Base-by-base conservation (phyloP, 2,888 invertebrate genomes). In the Esperia sulphurella region DNA sequence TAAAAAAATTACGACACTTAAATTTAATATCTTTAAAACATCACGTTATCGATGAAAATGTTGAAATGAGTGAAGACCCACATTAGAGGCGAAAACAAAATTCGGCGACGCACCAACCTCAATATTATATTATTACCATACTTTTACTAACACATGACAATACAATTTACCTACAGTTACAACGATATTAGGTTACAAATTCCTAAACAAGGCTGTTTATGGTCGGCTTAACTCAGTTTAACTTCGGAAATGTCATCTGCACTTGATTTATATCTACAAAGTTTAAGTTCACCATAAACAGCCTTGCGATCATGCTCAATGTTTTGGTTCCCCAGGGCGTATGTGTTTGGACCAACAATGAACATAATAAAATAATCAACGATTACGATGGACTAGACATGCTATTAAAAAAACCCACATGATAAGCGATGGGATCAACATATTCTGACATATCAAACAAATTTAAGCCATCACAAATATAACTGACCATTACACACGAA, bases 371-470 rank as follows among this genome's bases (percentile, higher is more conserved):
- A 65, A 57, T 53, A 63, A 41, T 61, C 56, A 65, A 61, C 64
- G 53, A 61, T 57, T 66, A 65, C 58, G 50, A 62, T 65, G 61
- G 63, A 59, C 60, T 65, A 67, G 65, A 70, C 82, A 88, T 88
- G 88, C 88, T 78, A 88, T 88, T 87, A 87, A 87, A 87, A 87
- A 88, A 87, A 87, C 88, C 88, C 88, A 88, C 88, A 88, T 87
- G 88, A 84, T 80, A 83, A 84, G 83, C 85, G 70, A 80, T 79
- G 77, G 65, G 68, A 64, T 63, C 67, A 63, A 71, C 67, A 63
- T 57, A 29, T 59, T 60, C 68, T 55, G 58, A 65, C 67, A 57
- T 57, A 69, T 59, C 54, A 63, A 68, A 62, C 60, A 69, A 66
- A 68, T 66, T 59, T 31, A 75, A 78, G 72, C 72, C 56, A 65